phyloP scores from a whole-genome alignment of 2,888 invertebrate species.

The Matsumyia berberina region DNA sequence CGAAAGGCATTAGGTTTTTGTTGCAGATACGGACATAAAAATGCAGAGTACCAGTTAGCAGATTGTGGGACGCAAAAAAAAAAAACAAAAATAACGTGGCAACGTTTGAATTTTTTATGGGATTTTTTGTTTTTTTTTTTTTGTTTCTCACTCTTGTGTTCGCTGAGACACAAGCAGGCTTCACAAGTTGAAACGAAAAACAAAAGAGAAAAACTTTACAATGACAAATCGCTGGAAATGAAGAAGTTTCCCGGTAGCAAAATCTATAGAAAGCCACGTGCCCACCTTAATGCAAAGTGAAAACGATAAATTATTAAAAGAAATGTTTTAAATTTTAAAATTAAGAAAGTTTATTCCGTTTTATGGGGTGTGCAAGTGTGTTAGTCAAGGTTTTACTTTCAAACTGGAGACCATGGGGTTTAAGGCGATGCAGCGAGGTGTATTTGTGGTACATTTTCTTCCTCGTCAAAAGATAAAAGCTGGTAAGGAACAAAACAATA shows the following conservation, averaged over 20 bases:
- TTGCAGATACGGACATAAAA: conserved; percentile 28
- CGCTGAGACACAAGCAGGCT: background rate
- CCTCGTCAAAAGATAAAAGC: no score
- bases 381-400: no score
- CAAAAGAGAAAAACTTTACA: background rate
- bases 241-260: background rate
- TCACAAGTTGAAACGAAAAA: conserved; percentile 1
- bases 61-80: background rate
- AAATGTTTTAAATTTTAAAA: conserved; percentile 9
- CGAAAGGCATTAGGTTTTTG: conserved; percentile 5
- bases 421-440: no score
- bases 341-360: background rate
- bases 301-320: background rate
- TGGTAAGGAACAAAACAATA: no score
- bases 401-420: no score
- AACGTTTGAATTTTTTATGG: conserved; percentile 16
- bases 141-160: conserved; percentile 2
- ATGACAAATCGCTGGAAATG: conserved; percentile 17
- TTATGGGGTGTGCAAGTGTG: no score
- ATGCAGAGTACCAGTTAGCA: conserved; percentile 12
- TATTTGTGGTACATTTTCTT: no score
- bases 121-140: background rate
- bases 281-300: background rate
- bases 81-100: background rate
- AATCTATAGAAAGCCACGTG: background rate